Evolutionary conservation across 2,797 vertebrate genomes (phyloP), one percentile per base, ranked within the genome.

Genomic region (Dermochelys coriacea): DNA sequence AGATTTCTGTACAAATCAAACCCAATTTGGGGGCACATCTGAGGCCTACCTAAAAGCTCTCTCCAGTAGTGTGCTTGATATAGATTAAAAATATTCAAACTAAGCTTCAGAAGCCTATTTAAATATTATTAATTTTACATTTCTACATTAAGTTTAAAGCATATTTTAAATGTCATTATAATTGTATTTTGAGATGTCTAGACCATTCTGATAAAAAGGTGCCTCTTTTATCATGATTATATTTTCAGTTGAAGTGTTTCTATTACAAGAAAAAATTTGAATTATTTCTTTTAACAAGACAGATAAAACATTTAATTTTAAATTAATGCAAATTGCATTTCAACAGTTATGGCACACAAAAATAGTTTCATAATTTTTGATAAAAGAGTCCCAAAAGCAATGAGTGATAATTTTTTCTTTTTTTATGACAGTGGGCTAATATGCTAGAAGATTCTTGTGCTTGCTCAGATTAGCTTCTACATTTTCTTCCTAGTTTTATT

Each of bases 401-500:
- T 77, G 71, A 14, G 45, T 47, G 8, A 59, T 59, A 14, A 27
- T 45, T 96, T 79, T 89, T 49, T 31, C 6, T 64, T 83, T 51
- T 51, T 64, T 52, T 8, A 51, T 27, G 25, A 85, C 2, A 9
- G 10, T 83, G 14, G 61, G 34, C 16, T 61, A 95, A 45, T 47
- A 75, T 89, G 79, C 34, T 80, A 50, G 87, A 82, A 85, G 90
- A 87, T 89, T 21, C 90, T 85, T 87, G 29, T 86, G 11, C 50
- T 52, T 85, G 89, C 90, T 93, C 29, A 85, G 83, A 93, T 85
- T 83, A 91, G 79, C 90, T 29, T 57, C n/a, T 25, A 88, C 2
- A 25, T 74, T 91, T 29, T 77, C 75, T 18, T 96, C 79, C 78
- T 94, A 34, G 15, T 78, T 94, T 92, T 97, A 95, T 96, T 94